phyloP scores from a whole-genome alignment of 1,140 invertebrate genomes.

The Lamellibrachia luymesi region DNA sequence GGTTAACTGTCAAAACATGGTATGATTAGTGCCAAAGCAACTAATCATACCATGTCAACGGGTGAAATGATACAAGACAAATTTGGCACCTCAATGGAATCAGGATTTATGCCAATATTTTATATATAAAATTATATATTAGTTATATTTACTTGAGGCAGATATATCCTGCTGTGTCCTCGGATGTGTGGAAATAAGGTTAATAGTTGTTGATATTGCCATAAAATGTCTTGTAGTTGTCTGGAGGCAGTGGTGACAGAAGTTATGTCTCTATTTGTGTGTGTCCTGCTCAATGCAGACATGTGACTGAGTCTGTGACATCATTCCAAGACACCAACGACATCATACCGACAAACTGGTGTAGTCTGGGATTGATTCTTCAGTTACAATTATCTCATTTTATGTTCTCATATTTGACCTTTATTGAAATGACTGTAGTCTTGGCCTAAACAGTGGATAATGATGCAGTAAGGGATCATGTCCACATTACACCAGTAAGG shows the following conservation, averaged over 20 bases:
- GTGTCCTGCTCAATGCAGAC: not conserved
- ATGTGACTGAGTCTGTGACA: not conserved
- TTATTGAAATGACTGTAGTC: too few species aligned
- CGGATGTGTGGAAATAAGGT: not conserved
- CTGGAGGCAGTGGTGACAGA: not conserved
- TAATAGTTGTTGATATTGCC: not conserved
- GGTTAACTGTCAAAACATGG: too few species aligned
- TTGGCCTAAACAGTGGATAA: too few species aligned
- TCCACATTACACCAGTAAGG: too few species aligned
- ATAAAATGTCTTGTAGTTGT: not conserved
- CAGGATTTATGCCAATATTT: not conserved
- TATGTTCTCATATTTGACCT: too few species aligned
- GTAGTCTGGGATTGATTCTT: too few species aligned
- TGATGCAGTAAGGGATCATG: too few species aligned
- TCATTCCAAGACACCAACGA: not conserved
- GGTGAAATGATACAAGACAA: too few species aligned
- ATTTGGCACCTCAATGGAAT: not conserved
- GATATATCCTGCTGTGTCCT: not conserved
- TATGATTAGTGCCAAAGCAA: too few species aligned
- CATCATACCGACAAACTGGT: not conserved
- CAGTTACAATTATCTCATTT: too few species aligned
- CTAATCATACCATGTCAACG: too few species aligned
- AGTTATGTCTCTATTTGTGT: not conserved
- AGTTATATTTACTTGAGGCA: not conserved
- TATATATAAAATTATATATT: not conserved